phyloP scores from a whole-genome alignment of 2,888 invertebrate species.

The Eupithecia subfuscata region DNA sequence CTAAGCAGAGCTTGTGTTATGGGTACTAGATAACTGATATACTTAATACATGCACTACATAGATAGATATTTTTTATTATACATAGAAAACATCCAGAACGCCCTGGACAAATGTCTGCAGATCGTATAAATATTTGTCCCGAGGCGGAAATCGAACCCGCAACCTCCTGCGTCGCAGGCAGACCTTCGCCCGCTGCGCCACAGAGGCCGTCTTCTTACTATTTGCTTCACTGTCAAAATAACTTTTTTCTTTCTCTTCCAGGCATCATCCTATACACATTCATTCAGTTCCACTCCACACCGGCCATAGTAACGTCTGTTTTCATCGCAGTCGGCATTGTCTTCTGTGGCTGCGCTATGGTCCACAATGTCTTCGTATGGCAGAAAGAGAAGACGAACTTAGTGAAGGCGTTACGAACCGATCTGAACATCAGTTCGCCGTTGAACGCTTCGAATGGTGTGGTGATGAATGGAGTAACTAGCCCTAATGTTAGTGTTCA shows the following conservation, averaged over 20 bases:
- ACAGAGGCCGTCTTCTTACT: too few relatives aligned
- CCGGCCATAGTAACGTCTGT: conserved; percentile 96
- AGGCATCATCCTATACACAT: conserved; percentile 96
- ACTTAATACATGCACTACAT: too few relatives aligned
- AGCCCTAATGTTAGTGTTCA: conserved; percentile 70
- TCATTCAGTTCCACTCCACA: conserved; percentile 96
- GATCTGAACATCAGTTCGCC: conserved; percentile 64
- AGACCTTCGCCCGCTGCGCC: too few relatives aligned
- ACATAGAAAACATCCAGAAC: too few relatives aligned
- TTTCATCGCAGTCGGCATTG: conserved; percentile 94
- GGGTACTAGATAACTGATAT: too few relatives aligned
- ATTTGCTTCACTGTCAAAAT: background rate
- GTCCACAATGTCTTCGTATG: conserved; percentile 97
- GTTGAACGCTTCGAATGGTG: conserved; percentile 71
- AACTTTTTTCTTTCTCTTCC: conserved; percentile 56
- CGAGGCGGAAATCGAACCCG: too few relatives aligned
- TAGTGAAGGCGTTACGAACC: conserved; percentile 86
- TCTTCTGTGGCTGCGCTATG: conserved; percentile 96
- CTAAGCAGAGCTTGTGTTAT: too few relatives aligned
- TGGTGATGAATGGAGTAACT: conserved; percentile 64
- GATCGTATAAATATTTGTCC: too few relatives aligned
- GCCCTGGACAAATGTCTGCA: too few relatives aligned
- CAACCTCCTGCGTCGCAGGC: too few relatives aligned
- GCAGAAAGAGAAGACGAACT: conserved; percentile 95
- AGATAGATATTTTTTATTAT: too few relatives aligned